A percentile compares a stretch with the other conserved stretches of the same genome.
Evolutionary conservation across 1,140 invertebrate species (phyloP).

Genomic region (Drosophila ficusphila): DNA sequence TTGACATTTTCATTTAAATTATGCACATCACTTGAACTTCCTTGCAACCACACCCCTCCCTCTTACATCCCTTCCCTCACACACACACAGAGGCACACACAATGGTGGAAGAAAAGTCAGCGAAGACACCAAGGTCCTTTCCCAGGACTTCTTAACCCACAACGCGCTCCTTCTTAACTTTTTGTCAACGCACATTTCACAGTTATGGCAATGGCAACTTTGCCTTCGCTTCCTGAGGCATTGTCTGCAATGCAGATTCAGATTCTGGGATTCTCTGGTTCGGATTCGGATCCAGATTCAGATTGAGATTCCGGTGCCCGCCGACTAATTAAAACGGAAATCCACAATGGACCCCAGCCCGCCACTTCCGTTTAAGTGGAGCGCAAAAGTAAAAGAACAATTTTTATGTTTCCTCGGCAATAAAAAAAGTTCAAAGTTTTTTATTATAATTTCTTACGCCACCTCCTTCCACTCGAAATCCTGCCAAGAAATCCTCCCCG

Average conservation of each 20-base stretch:
- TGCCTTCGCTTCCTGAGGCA: slow-evolving; percentile 37
- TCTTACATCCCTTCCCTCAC: too few relatives aligned
- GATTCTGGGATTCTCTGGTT: too few relatives aligned
- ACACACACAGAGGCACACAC: slow-evolving; percentile 13
- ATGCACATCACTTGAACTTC: slow-evolving; percentile 82
- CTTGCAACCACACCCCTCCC: slow-evolving; percentile 13
- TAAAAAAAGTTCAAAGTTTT: slow-evolving; percentile 58
- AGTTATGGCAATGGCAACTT: slow-evolving; percentile 76
- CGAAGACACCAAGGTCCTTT: slow-evolving; percentile 53
- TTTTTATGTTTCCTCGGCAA: slow-evolving; percentile 50
- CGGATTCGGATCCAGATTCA: slow-evolving; percentile 65
- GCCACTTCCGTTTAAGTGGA: slow-evolving; percentile 69
- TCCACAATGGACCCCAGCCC: slow-evolving; percentile 66
- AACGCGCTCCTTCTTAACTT: slow-evolving; percentile 40
- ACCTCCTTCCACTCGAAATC: background rate
- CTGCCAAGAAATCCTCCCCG: slow-evolving; percentile 4
- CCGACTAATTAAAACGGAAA: slow-evolving; percentile 82
- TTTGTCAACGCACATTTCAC: slow-evolving; percentile 80
- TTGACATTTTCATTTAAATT: slow-evolving; percentile 83
- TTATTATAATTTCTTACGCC: slow-evolving; percentile 69
- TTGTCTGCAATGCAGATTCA: slow-evolving; percentile 62
- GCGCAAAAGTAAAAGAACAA: slow-evolving; percentile 72
- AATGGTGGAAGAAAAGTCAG: slow-evolving; percentile 38
- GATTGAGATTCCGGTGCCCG: slow-evolving; percentile 65
- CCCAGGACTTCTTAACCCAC: background rate